Percentiles rank a stretch among this genome's conserved stretches.
Evolutionary conservation across 2,888 invertebrate genomes (phyloP).

Genomic region (Dicyrtoma fusca): DNA sequence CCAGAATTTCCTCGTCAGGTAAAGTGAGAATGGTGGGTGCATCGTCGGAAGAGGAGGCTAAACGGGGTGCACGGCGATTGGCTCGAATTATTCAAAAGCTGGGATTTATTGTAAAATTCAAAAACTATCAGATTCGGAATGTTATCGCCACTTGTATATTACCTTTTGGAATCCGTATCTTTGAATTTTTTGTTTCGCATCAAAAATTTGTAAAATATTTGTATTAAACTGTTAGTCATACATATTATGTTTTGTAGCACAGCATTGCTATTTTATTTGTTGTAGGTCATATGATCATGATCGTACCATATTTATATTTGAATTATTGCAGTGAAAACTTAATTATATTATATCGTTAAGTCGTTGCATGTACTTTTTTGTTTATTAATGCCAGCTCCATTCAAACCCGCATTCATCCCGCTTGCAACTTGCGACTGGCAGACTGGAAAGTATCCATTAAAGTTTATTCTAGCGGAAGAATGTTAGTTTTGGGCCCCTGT

Average conservation of each 20-base stretch:
- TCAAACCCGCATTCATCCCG: no score
- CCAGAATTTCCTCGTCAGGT: conserved; percentile 98
- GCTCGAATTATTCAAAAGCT: conserved; percentile 90
- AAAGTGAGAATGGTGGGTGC: conserved; percentile 94
- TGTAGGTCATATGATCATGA: no score
- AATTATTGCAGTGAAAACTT: no score
- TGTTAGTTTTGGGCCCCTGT: conserved; percentile 68
- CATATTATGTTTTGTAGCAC: background rate
- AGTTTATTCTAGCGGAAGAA: conserved; percentile 95
- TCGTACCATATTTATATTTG: no score
- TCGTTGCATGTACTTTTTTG: no score
- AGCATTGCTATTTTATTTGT: background rate
- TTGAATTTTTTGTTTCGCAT: conserved; percentile 84
- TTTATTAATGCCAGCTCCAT: no score
- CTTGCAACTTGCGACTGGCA: conserved; percentile 90
- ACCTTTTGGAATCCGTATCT: conserved; percentile 95
- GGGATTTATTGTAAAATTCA: conserved; percentile 86
- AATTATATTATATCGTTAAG: no score
- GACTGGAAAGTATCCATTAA: conserved; percentile 92
- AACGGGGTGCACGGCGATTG: conserved; percentile 86
- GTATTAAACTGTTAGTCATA: conserved; percentile 82
- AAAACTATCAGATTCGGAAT: conserved; percentile 94
- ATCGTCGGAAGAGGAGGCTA: conserved; percentile 81
- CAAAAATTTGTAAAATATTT: no score
- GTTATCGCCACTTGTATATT: conserved; percentile 96